Evolutionary conservation across 2,113 vertebrate species (phyloP), one percentile per base, ranked within the genome.

Genomic region (Sapayoa aenigma): DNA sequence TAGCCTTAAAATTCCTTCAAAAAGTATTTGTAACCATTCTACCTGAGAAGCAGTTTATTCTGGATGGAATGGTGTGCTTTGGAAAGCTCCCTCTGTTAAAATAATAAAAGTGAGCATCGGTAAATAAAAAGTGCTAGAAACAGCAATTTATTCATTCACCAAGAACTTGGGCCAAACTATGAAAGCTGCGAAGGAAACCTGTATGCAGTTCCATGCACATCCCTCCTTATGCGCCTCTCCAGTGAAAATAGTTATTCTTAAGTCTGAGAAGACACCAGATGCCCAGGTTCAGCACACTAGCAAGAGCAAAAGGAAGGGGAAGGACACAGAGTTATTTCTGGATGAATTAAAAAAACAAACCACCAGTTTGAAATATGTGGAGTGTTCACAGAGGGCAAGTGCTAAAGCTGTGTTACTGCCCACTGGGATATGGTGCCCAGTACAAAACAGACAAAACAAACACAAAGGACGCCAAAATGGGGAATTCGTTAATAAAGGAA

Each of bases 401-500:
- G 37, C 19, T 82, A 23, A 66, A 72, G 47, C 58, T 84, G 49
- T 0, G 0, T 9, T 37, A 39, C 47, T 63, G 39, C 65, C 65
- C 47, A 20, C 4, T 21, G 59, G 39, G 76, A 74, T 56, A 59
- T 4, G 15, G 72, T 52, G 74, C 52, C 22, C 67, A 33, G 35
- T 15, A 68, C 46, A 47, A n/a, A n/a, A n/a, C 16, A 71, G 41
- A 47, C 39, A 90, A 74, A 91, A 92, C 24, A 90, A 94, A 85
- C 7, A 79, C 41, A 53, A 67, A 79, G 1, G 0, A 55, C 0
- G 1, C 14, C 72, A 92, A 78, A 93, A 93, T 13, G 21, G 25
- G 60, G 82, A 92, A 94, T 93, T 88, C 1, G 1, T 81, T 94
- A 90, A 93, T 59, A 90, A 82, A 96, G 94, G 93, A 96, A 97